Evolutionary conservation across 64 coral and sea anemone genomes (phyloP).

Genomic region (Stichodactyla mertensii): DNA sequence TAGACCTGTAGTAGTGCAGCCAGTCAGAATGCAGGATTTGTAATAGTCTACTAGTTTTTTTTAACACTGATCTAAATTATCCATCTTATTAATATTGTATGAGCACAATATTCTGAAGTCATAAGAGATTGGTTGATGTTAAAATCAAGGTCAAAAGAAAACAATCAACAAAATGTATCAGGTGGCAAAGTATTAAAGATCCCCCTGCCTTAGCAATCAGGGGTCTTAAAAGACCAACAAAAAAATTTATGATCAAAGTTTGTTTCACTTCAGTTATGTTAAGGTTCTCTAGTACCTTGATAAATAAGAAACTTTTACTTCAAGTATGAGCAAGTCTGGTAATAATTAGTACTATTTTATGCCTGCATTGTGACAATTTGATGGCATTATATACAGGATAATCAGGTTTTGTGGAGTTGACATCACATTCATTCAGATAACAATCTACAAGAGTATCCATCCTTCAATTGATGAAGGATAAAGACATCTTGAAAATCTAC

Average conservation of each 20-base stretch:
- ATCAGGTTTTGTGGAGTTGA: not conserved
- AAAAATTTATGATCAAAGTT: not conserved
- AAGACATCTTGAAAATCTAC: slow-evolving; percentile 1
- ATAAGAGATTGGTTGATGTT: not conserved
- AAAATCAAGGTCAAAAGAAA: not conserved
- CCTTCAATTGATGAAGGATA: slow-evolving; percentile 14
- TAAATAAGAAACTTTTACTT: not conserved
- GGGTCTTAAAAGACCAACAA: not conserved
- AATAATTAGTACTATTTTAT: not conserved
- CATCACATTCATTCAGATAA: slow-evolving; percentile 5
- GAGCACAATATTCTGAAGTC: not conserved
- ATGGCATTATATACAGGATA: not conserved
- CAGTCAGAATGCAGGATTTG: too few relatives aligned
- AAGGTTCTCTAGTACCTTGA: not conserved
- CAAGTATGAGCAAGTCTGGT: not conserved
- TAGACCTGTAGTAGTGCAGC: too few relatives aligned
- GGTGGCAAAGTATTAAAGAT: not conserved
- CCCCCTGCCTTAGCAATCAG: not conserved
- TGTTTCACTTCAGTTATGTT: not conserved
- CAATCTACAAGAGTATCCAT: slow-evolving; percentile 9
- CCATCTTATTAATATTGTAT: not conserved
- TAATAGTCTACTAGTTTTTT: too few relatives aligned
- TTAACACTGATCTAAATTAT: too few relatives aligned
- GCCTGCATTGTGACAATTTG: not conserved
- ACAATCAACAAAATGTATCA: not conserved